Conservation (phyloP, 1,140 invertebrate species). For the Drosophila subpulchrella region DNA sequence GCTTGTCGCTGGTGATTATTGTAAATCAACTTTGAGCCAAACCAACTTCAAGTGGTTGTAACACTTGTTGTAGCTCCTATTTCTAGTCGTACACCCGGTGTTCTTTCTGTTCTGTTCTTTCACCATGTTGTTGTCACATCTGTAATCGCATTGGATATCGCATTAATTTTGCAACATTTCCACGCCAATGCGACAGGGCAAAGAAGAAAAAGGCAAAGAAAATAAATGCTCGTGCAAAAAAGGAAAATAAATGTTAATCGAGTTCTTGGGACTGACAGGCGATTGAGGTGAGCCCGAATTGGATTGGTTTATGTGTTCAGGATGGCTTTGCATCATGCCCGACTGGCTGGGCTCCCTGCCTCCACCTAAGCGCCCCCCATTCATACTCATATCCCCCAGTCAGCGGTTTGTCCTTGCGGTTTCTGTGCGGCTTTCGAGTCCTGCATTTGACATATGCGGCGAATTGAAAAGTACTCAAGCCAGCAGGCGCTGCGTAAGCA, state of each 20-base stretch:
- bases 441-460: constrained; percentile 46
- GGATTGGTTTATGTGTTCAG: constrained; percentile 31
- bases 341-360: background rate
- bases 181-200: constrained; percentile 32
- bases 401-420: constrained; percentile 20
- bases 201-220: background rate
- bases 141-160: constrained; percentile 55
- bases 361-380: background rate
- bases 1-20: constrained; percentile 58
- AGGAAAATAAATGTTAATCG: constrained; percentile 46
- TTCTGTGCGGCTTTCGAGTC: constrained; percentile 15
- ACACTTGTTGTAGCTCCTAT: constrained; percentile 27
- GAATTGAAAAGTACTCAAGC: constrained; percentile 38
- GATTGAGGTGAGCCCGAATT: constrained; percentile 34
- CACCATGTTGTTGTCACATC: constrained; percentile 20
- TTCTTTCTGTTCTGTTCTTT: background rate
- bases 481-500: constrained; percentile 42
- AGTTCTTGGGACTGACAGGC: constrained; percentile 40
- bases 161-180: constrained; percentile 67
- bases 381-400: background rate
- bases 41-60: constrained; percentile 30
- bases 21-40: constrained; percentile 59
- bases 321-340: constrained; percentile 4
- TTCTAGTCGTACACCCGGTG: background rate
- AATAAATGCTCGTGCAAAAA: constrained; percentile 2